phyloP scores from a whole-genome alignment of 1,140 invertebrate species.

The Mycetomoellerius zeteki region DNA sequence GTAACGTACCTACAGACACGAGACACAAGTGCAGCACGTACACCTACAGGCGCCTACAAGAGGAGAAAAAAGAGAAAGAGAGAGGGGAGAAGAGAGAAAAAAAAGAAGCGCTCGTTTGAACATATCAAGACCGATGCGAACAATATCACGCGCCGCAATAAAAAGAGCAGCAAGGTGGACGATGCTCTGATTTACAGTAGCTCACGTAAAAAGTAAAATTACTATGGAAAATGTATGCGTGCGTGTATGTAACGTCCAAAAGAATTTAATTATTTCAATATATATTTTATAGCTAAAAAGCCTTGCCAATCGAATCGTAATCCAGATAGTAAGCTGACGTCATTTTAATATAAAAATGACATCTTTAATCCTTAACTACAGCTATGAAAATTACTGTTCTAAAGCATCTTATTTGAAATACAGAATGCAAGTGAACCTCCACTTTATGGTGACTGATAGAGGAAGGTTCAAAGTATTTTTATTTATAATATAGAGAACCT shows the following conservation, averaged over 20 bases:
- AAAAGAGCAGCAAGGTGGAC: background rate
- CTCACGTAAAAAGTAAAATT: background rate
- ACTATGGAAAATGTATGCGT: background rate
- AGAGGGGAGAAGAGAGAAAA: too few species aligned
- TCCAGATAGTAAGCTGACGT: too few species aligned
- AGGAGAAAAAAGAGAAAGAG: background rate
- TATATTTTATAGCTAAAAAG: background rate
- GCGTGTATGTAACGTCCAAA: background rate
- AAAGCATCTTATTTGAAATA: too few species aligned
- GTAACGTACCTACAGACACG: conserved; percentile 22
- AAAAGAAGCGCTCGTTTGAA: conserved; percentile 6
- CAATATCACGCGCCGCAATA: conserved; percentile 18
- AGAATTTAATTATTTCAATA: background rate
- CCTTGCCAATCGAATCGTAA: too few species aligned
- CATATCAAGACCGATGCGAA: conserved; percentile 34
- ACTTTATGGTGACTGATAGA: too few species aligned
- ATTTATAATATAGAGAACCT: too few species aligned
- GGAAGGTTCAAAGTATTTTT: too few species aligned
- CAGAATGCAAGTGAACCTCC: too few species aligned
- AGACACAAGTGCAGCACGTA: conserved; percentile 19
- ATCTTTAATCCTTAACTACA: too few species aligned
- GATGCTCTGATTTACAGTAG: conserved; percentile 9
- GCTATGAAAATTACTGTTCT: too few species aligned
- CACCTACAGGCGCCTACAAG: background rate
- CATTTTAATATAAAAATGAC: too few species aligned